Evolutionary conservation across 2,888 invertebrate genomes (phyloP), one percentile per base, ranked within the genome.

Genomic region (Trisateles emortualis): DNA sequence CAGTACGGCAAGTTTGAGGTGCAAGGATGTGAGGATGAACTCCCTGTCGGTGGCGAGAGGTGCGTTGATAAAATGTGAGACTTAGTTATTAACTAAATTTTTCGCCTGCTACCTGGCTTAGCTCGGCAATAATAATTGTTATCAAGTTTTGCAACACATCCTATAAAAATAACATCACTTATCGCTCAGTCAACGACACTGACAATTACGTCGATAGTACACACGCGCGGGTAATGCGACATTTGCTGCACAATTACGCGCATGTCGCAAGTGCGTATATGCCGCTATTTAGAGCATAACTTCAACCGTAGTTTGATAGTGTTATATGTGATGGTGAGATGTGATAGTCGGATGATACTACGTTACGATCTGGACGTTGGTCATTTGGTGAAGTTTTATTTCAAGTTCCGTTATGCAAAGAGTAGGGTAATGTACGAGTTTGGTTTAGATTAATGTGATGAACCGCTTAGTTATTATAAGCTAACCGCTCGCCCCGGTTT

Each of bases 221-320:
- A 38, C 19, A 30, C 38, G 22, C 30, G 29, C 49, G 50, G 35
- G 17, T 13, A 47, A 51, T 47, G 29, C 35, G 50, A 64, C 47
- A 30, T 38, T 52, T 54, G 32, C 41, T 30, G 36, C 41, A 46
- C 17, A 51, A 55, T 56, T 52, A 50, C 36, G 32, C 49, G 16
- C 43, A 19, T 44, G 47, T 52, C 29, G 38, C 42, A 55, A 48
- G 30, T 45, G 29, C 29, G 39, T 56, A n/a, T n/a, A n/a, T n/a
- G 41, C 30, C 19, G 16, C 16, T 48, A 54, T 67, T 14, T 48
- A 29, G 52, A 54, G 52, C 54, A 54, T 32, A 57, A 52, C 47
- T 26, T 53, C 32, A 38, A 22, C 9, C 36, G 36, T 36, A 13
- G 30, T 32, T 10, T 22, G 22, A 29, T 30, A 35, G 22, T 32